Percentiles rank a stretch among this genome's conserved stretches.
phyloP scores from a whole-genome alignment of 2,888 invertebrate genomes.

The Oscheius sp. region DNA sequence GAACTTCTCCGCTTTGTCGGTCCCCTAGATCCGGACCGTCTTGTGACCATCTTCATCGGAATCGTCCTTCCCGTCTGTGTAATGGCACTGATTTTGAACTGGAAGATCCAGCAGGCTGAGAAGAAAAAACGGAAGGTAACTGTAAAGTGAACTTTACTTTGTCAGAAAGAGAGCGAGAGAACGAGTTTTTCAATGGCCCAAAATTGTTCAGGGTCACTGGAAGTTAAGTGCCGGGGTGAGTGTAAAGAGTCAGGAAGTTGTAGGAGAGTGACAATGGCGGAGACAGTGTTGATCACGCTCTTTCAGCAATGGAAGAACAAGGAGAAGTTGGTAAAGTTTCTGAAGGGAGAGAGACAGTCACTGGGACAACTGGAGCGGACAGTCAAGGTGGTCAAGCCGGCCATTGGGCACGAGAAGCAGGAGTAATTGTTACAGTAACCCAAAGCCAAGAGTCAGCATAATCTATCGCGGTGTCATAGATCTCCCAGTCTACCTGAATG shows the following conservation, averaged over 20 bases:
- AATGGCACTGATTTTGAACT: slow-evolving; percentile 47
- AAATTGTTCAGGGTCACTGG: too few species aligned
- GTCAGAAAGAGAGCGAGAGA: background rate
- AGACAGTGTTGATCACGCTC: too few species aligned
- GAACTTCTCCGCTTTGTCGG: background rate
- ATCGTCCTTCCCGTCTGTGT: slow-evolving; percentile 41
- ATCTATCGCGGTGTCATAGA: too few species aligned
- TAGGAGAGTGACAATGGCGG: too few species aligned
- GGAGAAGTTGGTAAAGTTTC: slow-evolving; percentile 29
- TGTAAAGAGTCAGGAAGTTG: background rate
- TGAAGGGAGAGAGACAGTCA: slow-evolving; percentile 10
- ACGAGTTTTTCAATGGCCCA: background rate
- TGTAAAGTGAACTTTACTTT: slow-evolving; percentile 1
- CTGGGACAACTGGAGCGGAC: background rate
- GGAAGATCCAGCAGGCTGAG: slow-evolving; percentile 48
- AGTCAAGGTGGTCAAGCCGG: background rate
- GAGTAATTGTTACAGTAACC: background rate
- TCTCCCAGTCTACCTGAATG: too few species aligned
- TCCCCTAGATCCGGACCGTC: slow-evolving; percentile 4
- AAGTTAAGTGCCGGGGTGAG: background rate
- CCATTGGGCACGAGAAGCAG: slow-evolving; percentile 13
- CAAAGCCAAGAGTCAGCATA: too few species aligned
- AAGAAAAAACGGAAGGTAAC: slow-evolving; percentile 38
- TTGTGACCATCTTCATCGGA: slow-evolving; percentile 26
- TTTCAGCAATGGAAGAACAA: slow-evolving; percentile 27